Base-by-base conservation (phyloP, 2,797 vertebrate species). In the Channa striata region DNA sequence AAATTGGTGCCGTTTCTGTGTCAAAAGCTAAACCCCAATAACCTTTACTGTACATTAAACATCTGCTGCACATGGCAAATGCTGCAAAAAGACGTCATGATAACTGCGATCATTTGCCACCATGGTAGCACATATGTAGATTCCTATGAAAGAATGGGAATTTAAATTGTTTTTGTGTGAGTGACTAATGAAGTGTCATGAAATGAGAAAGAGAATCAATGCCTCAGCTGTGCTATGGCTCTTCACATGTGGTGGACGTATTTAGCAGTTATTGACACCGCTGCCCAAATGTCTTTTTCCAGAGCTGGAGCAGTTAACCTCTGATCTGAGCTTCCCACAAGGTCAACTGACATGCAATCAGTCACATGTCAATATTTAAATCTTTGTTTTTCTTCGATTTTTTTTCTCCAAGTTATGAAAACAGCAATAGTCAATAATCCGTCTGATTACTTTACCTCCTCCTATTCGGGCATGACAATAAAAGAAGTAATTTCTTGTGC, bases 331-430 rank as follows among this genome's bases (percentile, higher is more conserved):
- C 34, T 59, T 48, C 59, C 68, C 50, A 37, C 58, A 62, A 78
- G 78, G 74, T 81, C 68, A 69, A 64, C 63, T 20, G 20, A 65
- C 63, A 52, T 67, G 63, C 63, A 74, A 68, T 77, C 68, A 83
- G 9, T 19, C 8, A 4, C 8, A 12, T 64, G 80, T 79, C 68
- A 37, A 75, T 75, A 66, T 46, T 36, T 54, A 46, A 69, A 75
- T 43, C 30, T 46, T 19, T 25, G 33, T 62, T 78, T 74, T 30
- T 37, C n/a, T n/a, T n/a, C n/a, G n/a, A n/a, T 17, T 66, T 51
- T 63, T 58, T 37, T 46, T 53, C 25, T 64, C 37, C 1, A n/a
- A 23, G n/a, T 11, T 51, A 4, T 25, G 11, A 40, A 57, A 73
- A 57, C 8, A 46, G 25, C 12, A 14, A 14, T 11, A 13, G 23